Percentiles rank a stretch among this genome's conserved stretches.
phyloP scores from a whole-genome alignment of 2,113 vertebrate genomes.

The Chamaea fasciata region DNA sequence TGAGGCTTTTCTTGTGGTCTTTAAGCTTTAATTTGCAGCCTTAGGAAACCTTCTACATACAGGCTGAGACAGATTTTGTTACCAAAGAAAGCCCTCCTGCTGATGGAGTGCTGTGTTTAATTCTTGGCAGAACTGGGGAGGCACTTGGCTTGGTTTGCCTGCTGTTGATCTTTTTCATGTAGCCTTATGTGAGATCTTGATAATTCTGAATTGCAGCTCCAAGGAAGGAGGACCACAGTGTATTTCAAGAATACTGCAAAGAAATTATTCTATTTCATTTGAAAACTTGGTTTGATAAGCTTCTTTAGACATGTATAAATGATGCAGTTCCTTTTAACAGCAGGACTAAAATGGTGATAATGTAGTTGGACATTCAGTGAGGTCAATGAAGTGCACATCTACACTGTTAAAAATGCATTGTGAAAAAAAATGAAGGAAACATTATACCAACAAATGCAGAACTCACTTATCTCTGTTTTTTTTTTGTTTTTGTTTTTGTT shows the following conservation, averaged over 20 bases:
- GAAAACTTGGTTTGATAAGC: background rate
- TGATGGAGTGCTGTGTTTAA: slow-evolving; percentile 8
- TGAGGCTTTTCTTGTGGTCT: slow-evolving; percentile 2
- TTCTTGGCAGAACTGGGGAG: slow-evolving; percentile 30
- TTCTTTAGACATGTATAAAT: background rate
- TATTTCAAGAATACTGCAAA: background rate
- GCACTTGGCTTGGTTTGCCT: slow-evolving; percentile 18
- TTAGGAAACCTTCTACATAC: slow-evolving; percentile 33
- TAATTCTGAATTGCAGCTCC: slow-evolving; percentile 14
- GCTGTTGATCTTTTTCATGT: slow-evolving; percentile 45
- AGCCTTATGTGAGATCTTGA: slow-evolving; percentile 17
- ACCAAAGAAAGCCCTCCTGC: slow-evolving; percentile 24
- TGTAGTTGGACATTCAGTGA: background rate
- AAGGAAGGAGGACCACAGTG: background rate
- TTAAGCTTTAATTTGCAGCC: slow-evolving; percentile 25
- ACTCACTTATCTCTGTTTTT: background rate
- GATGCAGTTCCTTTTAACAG: background rate
- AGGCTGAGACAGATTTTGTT: slow-evolving; percentile 27
- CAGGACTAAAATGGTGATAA: background rate
- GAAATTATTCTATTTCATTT: background rate
- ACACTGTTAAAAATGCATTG: background rate
- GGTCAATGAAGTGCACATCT: background rate
- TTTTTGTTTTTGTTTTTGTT: background rate
- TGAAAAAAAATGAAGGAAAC: background rate
- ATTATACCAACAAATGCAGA: background rate